phyloP scores from a whole-genome alignment of 2,797 vertebrate species.

The Chelidonichthys spinosus region DNA sequence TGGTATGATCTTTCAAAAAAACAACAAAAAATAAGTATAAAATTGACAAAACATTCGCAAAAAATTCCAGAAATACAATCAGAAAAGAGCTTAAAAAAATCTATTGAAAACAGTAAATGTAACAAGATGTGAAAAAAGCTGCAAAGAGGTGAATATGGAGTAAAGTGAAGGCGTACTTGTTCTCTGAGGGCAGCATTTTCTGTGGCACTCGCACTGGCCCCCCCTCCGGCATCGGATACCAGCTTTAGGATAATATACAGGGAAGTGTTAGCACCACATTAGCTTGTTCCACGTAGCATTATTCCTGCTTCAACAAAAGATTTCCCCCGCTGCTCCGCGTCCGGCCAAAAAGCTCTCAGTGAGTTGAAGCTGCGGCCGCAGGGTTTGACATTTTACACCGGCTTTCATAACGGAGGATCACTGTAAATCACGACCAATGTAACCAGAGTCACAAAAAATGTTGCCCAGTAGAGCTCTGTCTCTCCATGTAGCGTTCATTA shows the following conservation, averaged over 20 bases:
- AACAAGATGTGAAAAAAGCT: background rate
- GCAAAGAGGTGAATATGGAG: conserved; percentile 44
- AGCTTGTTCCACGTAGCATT: conserved; percentile 61
- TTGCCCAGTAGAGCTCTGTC: conserved; percentile 71
- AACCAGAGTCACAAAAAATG: conserved; percentile 83
- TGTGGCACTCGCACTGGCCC: conserved; percentile 82
- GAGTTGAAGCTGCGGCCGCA: conserved; percentile 42
- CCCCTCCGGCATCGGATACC: conserved; percentile 84
- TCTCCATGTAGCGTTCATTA: conserved; percentile 50
- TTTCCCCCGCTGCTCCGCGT: conserved; percentile 12
- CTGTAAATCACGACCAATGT: conserved; percentile 75
- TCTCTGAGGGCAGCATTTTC: conserved; percentile 87
- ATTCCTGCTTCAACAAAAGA: conserved; percentile 44
- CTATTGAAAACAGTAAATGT: conserved; percentile 2
- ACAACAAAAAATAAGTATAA: background rate
- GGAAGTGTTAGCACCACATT: conserved; percentile 75
- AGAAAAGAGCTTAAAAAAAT: conserved; percentile 2
- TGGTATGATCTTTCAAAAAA: background rate
- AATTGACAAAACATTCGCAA: background rate
- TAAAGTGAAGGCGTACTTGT: conserved; percentile 80
- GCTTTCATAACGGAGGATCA: conserved; percentile 67
- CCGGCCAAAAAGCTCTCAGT: conserved; percentile 10
- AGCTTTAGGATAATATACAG: conserved; percentile 82
- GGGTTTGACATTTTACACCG: conserved; percentile 62
- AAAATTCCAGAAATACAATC: background rate